phyloP scores from a whole-genome alignment of 2,113 vertebrate species.

The Mugil cephalus region DNA sequence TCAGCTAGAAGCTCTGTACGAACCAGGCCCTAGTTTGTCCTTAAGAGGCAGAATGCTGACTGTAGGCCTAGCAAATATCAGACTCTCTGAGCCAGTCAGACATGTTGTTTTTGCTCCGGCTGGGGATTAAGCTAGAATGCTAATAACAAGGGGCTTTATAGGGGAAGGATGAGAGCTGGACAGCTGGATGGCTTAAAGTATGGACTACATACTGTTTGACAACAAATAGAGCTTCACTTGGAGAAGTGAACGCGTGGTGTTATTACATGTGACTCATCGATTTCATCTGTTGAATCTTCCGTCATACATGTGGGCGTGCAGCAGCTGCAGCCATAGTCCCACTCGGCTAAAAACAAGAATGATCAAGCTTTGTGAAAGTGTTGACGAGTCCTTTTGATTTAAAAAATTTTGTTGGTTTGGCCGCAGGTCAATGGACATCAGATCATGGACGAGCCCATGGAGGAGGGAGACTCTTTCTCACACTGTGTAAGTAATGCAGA shows the following conservation, averaged over 20 bases:
- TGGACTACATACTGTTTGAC: conserved; percentile 73
- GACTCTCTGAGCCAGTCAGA: conserved; percentile 51
- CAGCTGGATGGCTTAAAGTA: conserved; percentile 69
- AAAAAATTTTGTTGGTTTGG: conserved; percentile 48
- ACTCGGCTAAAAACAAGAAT: conserved; percentile 57
- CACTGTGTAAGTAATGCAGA: conserved; percentile 89
- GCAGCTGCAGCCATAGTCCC: conserved; percentile 60
- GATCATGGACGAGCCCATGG: conserved; percentile 97
- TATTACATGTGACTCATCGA: conserved; percentile 73
- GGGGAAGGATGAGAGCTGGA: conserved; percentile 58
- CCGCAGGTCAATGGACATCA: conserved; percentile 94
- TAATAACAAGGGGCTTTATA: conserved; percentile 73
- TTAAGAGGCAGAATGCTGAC: conserved; percentile 52
- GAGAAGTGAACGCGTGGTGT: conserved; percentile 38
- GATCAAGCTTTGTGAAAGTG: conserved; percentile 54
- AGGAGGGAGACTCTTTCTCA: conserved; percentile 92
- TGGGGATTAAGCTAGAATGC: conserved; percentile 75
- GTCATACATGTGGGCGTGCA: conserved; percentile 73
- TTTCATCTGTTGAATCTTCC: conserved; percentile 73
- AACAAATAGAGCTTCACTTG: conserved; percentile 56
- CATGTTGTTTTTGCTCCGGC: conserved; percentile 68
- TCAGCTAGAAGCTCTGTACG: conserved; percentile 10
- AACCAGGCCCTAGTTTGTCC: conserved; percentile 25
- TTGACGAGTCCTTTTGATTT: conserved; percentile 36
- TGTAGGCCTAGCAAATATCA: conserved; percentile 49